Evolutionary conservation across 2,888 invertebrate genomes (phyloP).

Genomic region (Ceramica pisi): DNA sequence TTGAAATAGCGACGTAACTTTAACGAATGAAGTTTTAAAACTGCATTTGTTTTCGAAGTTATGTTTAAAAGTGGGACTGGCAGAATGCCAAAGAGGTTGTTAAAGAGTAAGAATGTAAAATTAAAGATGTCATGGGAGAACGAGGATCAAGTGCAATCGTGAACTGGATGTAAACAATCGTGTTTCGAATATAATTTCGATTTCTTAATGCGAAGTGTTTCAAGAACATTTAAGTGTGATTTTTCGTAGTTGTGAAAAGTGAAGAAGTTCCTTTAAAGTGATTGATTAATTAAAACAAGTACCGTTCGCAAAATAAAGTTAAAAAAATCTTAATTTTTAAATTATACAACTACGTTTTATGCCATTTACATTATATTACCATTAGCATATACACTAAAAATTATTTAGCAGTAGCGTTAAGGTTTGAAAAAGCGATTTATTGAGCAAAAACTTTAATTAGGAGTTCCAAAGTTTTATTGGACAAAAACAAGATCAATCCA

Average conservation of each 20-base stretch:
- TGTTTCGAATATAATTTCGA: conserved; percentile 25
- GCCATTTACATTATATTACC: background rate
- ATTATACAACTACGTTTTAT: conserved; percentile 10
- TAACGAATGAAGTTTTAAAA: background rate
- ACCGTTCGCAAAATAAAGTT: background rate
- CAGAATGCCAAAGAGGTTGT: conserved; percentile 47
- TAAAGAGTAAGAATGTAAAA: conserved; percentile 43
- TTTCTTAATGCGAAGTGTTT: conserved; percentile 17
- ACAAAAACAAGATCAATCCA: conserved; percentile 52
- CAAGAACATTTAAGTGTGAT: conserved; percentile 14
- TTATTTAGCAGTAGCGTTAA: conserved; percentile 1
- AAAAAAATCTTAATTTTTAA: background rate
- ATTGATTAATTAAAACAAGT: conserved; percentile 7
- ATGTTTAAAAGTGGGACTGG: conserved; percentile 45
- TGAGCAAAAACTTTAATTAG: conserved; percentile 58
- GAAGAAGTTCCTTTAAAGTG: conserved; percentile 3
- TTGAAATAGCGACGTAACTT: conserved; percentile 15
- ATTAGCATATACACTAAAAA: background rate
- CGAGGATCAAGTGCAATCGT: conserved; percentile 61
- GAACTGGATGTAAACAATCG: conserved; percentile 51
- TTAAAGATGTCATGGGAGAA: conserved; percentile 72
- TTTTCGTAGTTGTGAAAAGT: background rate
- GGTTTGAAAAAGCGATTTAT: conserved; percentile 22
- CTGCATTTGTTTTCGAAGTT: conserved; percentile 20
- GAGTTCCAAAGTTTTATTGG: conserved; percentile 32